Conservation (phyloP, 2,888 invertebrate genomes). For the Agrochola litura region DNA sequence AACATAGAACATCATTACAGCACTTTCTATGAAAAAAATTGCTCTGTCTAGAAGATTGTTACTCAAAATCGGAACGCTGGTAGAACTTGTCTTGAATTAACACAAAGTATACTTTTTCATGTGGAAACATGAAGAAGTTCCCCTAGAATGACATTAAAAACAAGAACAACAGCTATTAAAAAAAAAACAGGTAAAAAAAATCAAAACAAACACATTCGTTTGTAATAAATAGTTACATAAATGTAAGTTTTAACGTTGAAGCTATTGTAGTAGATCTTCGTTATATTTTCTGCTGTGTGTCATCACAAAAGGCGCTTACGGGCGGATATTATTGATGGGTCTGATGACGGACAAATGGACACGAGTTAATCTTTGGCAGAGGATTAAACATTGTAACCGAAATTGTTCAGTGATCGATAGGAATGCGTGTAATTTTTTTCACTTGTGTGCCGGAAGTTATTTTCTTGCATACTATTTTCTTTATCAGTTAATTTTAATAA, state of each 20-base stretch:
- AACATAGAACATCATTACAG: not conserved
- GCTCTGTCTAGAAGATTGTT: not conserved
- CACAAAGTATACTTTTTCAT: not conserved
- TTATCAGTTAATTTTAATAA: not conserved
- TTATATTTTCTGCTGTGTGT: not conserved
- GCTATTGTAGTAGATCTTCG: not conserved
- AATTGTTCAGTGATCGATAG: constrained; percentile 15
- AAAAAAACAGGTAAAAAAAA: not conserved
- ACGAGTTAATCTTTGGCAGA: constrained; percentile 34
- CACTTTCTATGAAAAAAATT: not conserved
- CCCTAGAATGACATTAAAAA: not conserved
- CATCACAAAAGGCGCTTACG: constrained; percentile 1
- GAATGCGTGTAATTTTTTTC: not conserved
- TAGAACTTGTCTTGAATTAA: too few relatives aligned
- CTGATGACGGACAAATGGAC: constrained; percentile 27
- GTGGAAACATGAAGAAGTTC: not conserved
- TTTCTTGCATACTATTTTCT: not conserved
- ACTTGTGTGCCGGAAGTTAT: not conserved
- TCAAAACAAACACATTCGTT: not conserved
- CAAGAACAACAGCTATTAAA: not conserved
- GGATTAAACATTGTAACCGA: constrained; percentile 3
- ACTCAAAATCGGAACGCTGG: too few relatives aligned
- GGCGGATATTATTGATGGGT: constrained; percentile 12
- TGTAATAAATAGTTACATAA: not conserved
- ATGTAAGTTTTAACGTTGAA: not conserved